These are phyloP conservation scores for Campoletis sonorensis DNA, from an alignment of 1,140 invertebrate genomes.

Conservation along the genomic window DNA sequence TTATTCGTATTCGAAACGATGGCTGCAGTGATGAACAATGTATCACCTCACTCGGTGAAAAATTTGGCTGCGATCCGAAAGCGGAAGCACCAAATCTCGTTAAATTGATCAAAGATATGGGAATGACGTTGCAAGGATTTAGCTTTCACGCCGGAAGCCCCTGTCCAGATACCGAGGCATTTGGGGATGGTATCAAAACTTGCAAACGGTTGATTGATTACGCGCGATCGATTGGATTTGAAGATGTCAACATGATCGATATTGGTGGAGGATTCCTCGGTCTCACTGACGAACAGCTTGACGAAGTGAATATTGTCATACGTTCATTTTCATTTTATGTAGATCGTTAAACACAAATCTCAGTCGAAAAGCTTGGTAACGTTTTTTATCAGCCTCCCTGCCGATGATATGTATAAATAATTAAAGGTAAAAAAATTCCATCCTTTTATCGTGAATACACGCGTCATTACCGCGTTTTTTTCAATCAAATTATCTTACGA, in stretches of 20 bases:
- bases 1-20: slow-evolving; percentile 93
- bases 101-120: slow-evolving; percentile 83
- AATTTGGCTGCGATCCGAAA: slow-evolving; percentile 93
- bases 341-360: no score
- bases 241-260: slow-evolving; percentile 84
- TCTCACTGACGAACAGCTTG: slow-evolving; percentile 76
- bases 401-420: no score
- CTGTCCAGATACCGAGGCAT: slow-evolving; percentile 84
- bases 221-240: slow-evolving; percentile 81
- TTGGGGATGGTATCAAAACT: slow-evolving; percentile 82
- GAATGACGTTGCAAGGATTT: slow-evolving; percentile 88
- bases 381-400: no score
- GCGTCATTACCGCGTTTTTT: no score
- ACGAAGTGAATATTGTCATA: slow-evolving; percentile 72
- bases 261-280: slow-evolving; percentile 92
- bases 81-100: slow-evolving; percentile 87
- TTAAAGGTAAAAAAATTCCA: no score
- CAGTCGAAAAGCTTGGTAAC: no score
- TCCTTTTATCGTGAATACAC: no score
- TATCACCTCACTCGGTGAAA: slow-evolving; percentile 91
- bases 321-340: not conserved
- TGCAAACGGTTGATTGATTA: slow-evolving; percentile 83
- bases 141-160: slow-evolving; percentile 93
- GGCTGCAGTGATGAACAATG: slow-evolving; percentile 80
- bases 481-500: no score